Percentiles rank a stretch among this genome's conserved stretches.
Evolutionary conservation across 2,888 invertebrate genomes (phyloP).

Genomic region (Lithophane ornitopus): DNA sequence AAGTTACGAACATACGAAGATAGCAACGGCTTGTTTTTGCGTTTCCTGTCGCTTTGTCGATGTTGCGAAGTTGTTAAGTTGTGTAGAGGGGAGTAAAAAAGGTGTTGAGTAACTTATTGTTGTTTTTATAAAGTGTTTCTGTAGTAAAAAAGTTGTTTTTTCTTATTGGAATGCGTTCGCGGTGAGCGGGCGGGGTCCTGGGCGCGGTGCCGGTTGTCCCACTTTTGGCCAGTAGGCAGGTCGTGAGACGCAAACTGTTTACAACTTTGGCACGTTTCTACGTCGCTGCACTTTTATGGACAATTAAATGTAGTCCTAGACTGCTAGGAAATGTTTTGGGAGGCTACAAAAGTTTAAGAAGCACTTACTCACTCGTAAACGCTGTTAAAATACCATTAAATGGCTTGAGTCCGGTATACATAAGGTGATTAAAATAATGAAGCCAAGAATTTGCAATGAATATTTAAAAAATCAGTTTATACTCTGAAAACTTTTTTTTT

Average conservation of each 20-base stretch:
- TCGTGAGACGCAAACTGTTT: slow-evolving; percentile 63
- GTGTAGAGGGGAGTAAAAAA: slow-evolving; percentile 30
- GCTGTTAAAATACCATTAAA: slow-evolving; percentile 24
- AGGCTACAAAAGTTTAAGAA: slow-evolving; percentile 42
- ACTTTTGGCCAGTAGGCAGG: slow-evolving; percentile 76
- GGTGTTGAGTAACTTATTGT: slow-evolving; percentile 31
- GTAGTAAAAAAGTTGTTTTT: slow-evolving; percentile 65
- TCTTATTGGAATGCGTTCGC: slow-evolving; percentile 74
- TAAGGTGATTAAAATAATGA: slow-evolving; percentile 38
- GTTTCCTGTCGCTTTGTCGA: slow-evolving; percentile 52
- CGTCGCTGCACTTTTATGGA: slow-evolving; percentile 57
- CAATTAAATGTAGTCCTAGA: slow-evolving; percentile 32
- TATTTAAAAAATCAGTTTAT: not conserved
- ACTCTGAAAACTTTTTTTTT: not conserved
- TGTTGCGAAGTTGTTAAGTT: slow-evolving; percentile 52
- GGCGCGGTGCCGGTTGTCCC: slow-evolving; percentile 87
- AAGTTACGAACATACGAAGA: slow-evolving; percentile 30
- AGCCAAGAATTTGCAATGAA: slow-evolving; percentile 11
- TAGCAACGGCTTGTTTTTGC: slow-evolving; percentile 55
- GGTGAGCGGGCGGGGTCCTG: slow-evolving; percentile 74
- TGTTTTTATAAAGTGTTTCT: slow-evolving; percentile 45
- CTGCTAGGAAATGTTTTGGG: slow-evolving; percentile 52
- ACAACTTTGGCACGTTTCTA: slow-evolving; percentile 67
- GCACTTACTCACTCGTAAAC: slow-evolving; percentile 47
- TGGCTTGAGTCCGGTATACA: slow-evolving; percentile 7